Base-by-base conservation (phyloP, 2,113 vertebrate species). In the Bujurquina vittata region DNA sequence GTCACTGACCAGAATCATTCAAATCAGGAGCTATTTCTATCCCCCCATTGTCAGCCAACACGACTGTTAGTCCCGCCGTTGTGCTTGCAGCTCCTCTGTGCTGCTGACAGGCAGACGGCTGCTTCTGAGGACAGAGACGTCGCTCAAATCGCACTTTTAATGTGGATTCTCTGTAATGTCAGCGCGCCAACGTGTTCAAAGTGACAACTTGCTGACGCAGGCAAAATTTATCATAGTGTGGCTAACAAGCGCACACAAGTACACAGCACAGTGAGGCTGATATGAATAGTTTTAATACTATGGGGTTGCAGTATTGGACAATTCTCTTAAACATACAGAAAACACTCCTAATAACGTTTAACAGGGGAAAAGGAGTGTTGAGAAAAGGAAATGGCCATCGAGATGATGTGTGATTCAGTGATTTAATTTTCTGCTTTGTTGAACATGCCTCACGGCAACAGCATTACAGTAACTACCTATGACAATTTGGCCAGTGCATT, bases 401-500 rank as follows among this genome's bases (percentile, higher is more conserved):
- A 72, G 82, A 77, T 77, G 79, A 91, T 88, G 85, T 63, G 80
- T 84, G 83, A 87, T 63, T 89, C 85, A 88, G 82, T 83, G 80
- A 55, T 86, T 81, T 72, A 10, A 85, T 92, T 81, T 89, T 89
- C 87, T 83, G 84, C 88, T 89, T 81, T 80, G 69, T 52, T 81
- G 79, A 91, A 62, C 80, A 35, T 75, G 83, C 74, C 88, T 83
- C 31, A 11, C 67, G 79, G 67, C 77, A 37, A 69, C 75, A 49
- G 10, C 3, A 72, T 87, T 84, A 88, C 81, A 86, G 81, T 84
- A 81, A 89, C 87, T 49, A 49, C 81, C 73, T 57, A 58, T 65
- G 82, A 92, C 89, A 90, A 83, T 84, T 77, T 77, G 73, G 67
- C 67, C 57, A 75, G 56, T 87, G 78, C 83, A 72, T 78, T 79